Conservation (phyloP, 2,888 invertebrate species). For the Sabatieria punctata region DNA sequence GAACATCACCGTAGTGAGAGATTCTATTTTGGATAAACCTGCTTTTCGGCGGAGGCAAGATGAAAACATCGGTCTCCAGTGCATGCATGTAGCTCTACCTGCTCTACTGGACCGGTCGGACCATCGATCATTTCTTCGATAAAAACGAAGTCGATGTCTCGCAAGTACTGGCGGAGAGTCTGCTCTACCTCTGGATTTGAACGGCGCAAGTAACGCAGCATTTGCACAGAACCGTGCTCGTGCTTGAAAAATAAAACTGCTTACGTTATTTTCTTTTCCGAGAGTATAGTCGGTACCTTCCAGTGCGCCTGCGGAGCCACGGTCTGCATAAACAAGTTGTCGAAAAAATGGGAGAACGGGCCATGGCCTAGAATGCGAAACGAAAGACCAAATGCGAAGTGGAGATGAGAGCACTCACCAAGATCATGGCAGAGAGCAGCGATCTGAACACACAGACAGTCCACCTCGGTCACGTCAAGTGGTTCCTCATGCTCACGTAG, state of each 20-base stretch:
- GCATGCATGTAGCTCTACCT: too few relatives aligned
- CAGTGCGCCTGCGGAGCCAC: slow-evolving; percentile 18
- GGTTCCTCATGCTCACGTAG: slow-evolving; percentile 29
- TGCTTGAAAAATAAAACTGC: too few relatives aligned
- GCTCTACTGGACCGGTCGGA: too few relatives aligned
- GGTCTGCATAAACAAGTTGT: slow-evolving; percentile 34
- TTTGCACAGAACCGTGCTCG: slow-evolving; percentile 38
- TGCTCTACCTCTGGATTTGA: slow-evolving; percentile 20
- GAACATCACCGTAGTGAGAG: too few relatives aligned
- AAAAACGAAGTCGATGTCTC: slow-evolving; percentile 33
- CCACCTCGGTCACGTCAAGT: slow-evolving; percentile 34
- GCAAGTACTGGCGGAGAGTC: slow-evolving; percentile 25
- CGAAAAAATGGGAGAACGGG: slow-evolving; percentile 50
- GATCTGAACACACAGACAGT: slow-evolving; percentile 41
- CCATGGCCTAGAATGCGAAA: slow-evolving; percentile 40
- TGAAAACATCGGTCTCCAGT: too few relatives aligned
- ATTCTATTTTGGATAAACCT: too few relatives aligned
- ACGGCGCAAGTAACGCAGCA: slow-evolving; percentile 38
- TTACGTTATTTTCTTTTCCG: too few relatives aligned
- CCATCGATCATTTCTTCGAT: slow-evolving; percentile 39
- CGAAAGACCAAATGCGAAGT: background rate
- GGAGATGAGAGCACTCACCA: slow-evolving; percentile 31
- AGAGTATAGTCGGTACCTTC: too few relatives aligned
- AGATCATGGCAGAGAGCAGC: slow-evolving; percentile 50
- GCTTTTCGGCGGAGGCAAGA: too few relatives aligned